Base-by-base conservation (phyloP, 1,140 invertebrate genomes). In the Maniola jurtina region DNA sequence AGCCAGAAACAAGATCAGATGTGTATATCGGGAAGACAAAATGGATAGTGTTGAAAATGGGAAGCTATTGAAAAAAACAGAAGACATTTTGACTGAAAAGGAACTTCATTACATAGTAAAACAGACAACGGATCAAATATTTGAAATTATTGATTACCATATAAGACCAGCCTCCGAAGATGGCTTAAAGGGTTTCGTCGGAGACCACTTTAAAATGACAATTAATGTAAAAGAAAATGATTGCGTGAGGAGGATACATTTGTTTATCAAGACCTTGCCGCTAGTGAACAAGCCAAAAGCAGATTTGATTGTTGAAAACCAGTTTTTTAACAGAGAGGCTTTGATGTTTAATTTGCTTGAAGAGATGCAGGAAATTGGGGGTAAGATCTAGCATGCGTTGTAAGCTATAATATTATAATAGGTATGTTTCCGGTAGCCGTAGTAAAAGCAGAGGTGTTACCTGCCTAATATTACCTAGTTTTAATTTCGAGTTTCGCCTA, bases 261-360 rank as follows among this genome's bases (percentile, higher is more conserved):
- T 89, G 7, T 89, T 89, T 38, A 70, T 86, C 6, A 89, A 87
- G 55, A 64, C 64, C 6, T 10, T 89, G 25, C 84, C 86, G 10
- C 13, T 70, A 7, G 15, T 38, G 1, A 89, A 89, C 54, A 64
- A 75, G 33, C 76, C 76, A 0, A 90, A 88, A 56, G 78, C 79
- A 0, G 73, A 81, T 5, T 84, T 85, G 55, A 86, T 90, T 25
- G 40, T 70, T 2, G 57, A 72, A n/a, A 70, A 77, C 36, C 62
- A 80, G 42, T 88, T 75, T 57, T 83, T 70, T 58, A 73, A 62
- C 16, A 70, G 81, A 25, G 45, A 55, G 52, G 11, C 48, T 0
- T 15, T 8, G 34, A 55, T 58, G 16, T 83, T 76, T 54, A 64
- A 71, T 11, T 45, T 88, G 47, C 70, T 86, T 47, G 79, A 84